Evolutionary conservation across 2,888 invertebrate species (phyloP).

Genomic region (Linhomoeus sp.): DNA sequence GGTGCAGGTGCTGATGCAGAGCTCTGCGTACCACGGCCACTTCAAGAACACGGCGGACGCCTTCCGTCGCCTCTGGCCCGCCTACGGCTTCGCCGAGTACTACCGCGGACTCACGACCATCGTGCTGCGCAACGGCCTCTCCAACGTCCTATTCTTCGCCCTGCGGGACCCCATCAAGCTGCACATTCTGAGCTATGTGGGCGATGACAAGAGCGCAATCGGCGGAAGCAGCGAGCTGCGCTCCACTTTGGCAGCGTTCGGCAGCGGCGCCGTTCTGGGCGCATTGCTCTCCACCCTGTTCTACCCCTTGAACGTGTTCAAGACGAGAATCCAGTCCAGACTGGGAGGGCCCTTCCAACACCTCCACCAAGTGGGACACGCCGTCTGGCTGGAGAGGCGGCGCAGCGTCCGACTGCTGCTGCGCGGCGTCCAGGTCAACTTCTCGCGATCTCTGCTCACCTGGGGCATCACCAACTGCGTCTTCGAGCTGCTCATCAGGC

Average conservation of each 20-base stretch:
- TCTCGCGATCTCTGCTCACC: slow-evolving; percentile 75
- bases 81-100: slow-evolving; percentile 19
- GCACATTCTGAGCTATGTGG: neutral
- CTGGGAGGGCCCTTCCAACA: slow-evolving; percentile 41
- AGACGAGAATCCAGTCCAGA: slow-evolving; percentile 77
- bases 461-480: slow-evolving; percentile 97
- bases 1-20: slow-evolving; percentile 75
- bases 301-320: slow-evolving; percentile 88
- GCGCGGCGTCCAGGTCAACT: slow-evolving; percentile 76
- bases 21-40: slow-evolving; percentile 47
- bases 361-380: slow-evolving; percentile 24
- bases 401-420: slow-evolving; percentile 59
- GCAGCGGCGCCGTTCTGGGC: slow-evolving; percentile 67
- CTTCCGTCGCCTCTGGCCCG: slow-evolving; percentile 1
- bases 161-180: slow-evolving; percentile 28
- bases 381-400: slow-evolving; percentile 58
- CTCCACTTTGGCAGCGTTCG: slow-evolving; percentile 20
- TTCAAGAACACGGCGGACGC: slow-evolving; percentile 69
- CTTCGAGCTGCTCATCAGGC: slow-evolving; percentile 60
- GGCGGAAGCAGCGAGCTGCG: slow-evolving; percentile 1
- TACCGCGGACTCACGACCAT: slow-evolving; percentile 65
- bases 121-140: slow-evolving; percentile 69
- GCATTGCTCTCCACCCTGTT: slow-evolving; percentile 75
- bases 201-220: too few relatives aligned
- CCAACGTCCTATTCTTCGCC: slow-evolving; percentile 82